phyloP scores from a whole-genome alignment of 1,140 invertebrate species.

The Aphelinus certus region DNA sequence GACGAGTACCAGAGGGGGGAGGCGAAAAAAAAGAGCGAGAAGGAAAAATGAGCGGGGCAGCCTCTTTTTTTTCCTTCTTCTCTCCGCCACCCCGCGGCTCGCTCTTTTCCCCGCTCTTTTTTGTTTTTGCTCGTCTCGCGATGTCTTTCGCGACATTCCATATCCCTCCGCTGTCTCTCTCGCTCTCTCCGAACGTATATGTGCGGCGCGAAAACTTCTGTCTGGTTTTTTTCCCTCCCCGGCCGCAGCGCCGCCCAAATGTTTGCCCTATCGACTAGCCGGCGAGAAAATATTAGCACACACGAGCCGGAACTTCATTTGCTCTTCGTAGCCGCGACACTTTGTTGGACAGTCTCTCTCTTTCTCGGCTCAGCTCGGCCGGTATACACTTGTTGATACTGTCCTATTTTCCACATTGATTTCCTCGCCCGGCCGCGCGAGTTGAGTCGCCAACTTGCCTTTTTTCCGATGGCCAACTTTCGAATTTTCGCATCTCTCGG shows the following conservation, averaged over 20 bases:
- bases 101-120: too few species aligned
- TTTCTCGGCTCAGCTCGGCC: not conserved
- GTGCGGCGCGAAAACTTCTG: not conserved
- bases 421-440: not conserved
- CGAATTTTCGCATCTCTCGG: too few species aligned
- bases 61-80: too few species aligned
- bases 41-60: not conserved
- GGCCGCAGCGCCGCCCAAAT: not conserved
- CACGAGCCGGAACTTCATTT: not conserved
- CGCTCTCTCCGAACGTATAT: not conserved
- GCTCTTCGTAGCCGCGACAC: not conserved
- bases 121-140: too few species aligned
- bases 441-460: not conserved
- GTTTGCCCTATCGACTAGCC: not conserved
- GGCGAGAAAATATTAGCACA: too few species aligned
- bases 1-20: too few species aligned
- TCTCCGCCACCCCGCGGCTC: too few species aligned
- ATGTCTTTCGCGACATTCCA: too few species aligned
- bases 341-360: too few species aligned
- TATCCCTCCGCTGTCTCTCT: too few species aligned
- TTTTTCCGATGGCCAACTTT: too few species aligned
- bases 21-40: slow-evolving; percentile 5
- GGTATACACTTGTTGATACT: slow-evolving; percentile 12
- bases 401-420: not conserved
- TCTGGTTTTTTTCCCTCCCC: not conserved